A percentile compares a stretch with the other conserved stretches of the same genome.
phyloP scores from a whole-genome alignment of 1,140 invertebrate species.

The Pinna nobilis region DNA sequence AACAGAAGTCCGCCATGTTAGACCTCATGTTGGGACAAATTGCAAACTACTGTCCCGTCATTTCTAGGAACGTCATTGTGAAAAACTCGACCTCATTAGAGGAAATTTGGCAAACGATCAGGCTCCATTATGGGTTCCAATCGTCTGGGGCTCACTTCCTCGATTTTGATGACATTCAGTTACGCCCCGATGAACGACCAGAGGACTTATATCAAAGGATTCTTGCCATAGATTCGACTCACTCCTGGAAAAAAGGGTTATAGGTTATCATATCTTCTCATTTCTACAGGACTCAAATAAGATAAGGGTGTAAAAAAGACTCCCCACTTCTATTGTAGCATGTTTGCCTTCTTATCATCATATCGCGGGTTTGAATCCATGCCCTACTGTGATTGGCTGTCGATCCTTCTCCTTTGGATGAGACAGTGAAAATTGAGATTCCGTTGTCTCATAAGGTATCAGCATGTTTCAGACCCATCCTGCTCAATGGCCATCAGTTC shows the following conservation, averaged over 20 bases:
- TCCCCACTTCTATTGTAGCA: conserved; percentile 20
- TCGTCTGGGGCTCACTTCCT: conserved; percentile 30
- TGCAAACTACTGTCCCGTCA: conserved; percentile 1
- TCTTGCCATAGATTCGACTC: too few species aligned
- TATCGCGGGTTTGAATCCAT: too few species aligned
- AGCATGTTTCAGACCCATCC: too few species aligned
- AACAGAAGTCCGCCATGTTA: conserved; percentile 34
- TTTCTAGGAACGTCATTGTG: background rate
- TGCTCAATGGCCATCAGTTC: too few species aligned
- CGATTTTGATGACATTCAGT: conserved; percentile 22
- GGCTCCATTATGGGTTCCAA: conserved; percentile 30
- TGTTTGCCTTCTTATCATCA: too few species aligned
- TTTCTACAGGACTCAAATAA: conserved; percentile 23
- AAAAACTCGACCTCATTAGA: conserved; percentile 18
- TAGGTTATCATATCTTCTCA: too few species aligned
- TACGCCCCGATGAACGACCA: too few species aligned
- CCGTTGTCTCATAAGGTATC: too few species aligned
- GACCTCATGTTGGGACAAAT: conserved; percentile 4
- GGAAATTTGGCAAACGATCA: conserved; percentile 20
- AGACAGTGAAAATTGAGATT: too few species aligned
- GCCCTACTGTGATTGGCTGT: too few species aligned
- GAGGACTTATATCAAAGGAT: too few species aligned
- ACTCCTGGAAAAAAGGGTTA: conserved; percentile 22
- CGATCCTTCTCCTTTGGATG: too few species aligned
- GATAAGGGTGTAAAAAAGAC: conserved; percentile 33